Conservation (phyloP, 1,140 invertebrate genomes). For the Trachymyrmex cornetzi region DNA sequence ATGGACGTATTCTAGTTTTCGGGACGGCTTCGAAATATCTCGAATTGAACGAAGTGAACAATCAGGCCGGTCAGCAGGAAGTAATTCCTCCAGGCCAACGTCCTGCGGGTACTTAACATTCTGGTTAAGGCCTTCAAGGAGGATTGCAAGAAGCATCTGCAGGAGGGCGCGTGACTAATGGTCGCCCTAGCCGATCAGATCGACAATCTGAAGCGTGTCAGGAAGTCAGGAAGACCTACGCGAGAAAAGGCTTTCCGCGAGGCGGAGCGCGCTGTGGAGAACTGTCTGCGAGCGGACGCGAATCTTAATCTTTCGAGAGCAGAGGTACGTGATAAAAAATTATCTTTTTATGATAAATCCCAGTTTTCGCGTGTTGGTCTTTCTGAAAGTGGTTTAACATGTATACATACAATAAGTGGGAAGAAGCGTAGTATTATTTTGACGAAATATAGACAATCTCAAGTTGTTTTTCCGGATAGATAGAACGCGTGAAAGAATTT, state of each 20-base stretch:
- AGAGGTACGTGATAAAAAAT: constrained; percentile 89
- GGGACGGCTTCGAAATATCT: too few species aligned
- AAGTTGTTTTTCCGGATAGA: too few species aligned
- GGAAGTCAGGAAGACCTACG: constrained; percentile 98
- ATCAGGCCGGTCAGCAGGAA: constrained; percentile 98
- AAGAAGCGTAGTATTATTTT: neutral
- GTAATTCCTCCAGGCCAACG: constrained; percentile 94
- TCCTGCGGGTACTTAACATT: constrained; percentile 94
- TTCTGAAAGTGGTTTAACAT: neutral
- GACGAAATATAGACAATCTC: neutral
- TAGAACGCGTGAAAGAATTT: too few species aligned
- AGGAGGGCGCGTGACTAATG: constrained; percentile 95
- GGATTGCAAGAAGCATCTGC: constrained; percentile 96
- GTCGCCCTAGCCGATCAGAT: constrained; percentile 92
- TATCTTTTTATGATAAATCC: neutral
- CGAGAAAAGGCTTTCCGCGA: constrained; percentile 97
- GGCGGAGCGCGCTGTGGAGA: constrained; percentile 96
- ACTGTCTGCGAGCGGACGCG: constrained; percentile 97
- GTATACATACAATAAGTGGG: neutral
- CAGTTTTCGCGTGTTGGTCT: neutral
- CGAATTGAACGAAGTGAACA: constrained; percentile 98
- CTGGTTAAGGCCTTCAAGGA: constrained; percentile 97
- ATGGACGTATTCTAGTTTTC: too few species aligned
- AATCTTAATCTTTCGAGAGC: constrained; percentile 97
- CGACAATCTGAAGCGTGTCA: constrained; percentile 93